These are phyloP conservation scores for Acrobasis consociella DNA, from an alignment of 2,888 invertebrate species.

Conservation along the genomic window DNA sequence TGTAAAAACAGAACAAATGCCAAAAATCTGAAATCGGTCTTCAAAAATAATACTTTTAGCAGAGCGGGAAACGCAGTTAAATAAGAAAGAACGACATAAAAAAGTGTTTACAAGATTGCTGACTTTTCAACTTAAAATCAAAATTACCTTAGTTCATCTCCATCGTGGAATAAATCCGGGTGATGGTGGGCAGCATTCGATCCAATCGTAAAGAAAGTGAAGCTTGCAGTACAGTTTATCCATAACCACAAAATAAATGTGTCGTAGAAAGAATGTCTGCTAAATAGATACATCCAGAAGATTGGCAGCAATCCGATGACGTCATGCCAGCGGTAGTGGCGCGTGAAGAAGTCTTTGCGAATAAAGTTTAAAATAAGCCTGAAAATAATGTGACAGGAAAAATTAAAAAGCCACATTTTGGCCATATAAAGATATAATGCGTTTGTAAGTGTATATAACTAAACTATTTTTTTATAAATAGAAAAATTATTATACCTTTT, in stretches of 20 bases:
- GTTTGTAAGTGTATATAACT: no score
- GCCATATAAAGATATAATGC: background rate
- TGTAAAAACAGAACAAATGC: no score
- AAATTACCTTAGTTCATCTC: conserved; percentile 85
- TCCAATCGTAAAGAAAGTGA: conserved; percentile 85
- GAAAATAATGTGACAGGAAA: conserved; percentile 24
- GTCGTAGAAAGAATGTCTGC: conserved; percentile 51
- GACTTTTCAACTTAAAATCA: no score
- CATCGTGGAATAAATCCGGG: conserved; percentile 90
- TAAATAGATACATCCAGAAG: conserved; percentile 64
- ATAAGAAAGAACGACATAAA: no score
- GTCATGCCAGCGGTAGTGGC: conserved; percentile 65
- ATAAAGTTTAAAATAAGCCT: conserved; percentile 53
- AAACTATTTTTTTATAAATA: no score
- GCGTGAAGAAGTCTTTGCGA: conserved; percentile 51
- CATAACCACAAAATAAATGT: conserved; percentile 81
- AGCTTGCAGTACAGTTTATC: conserved; percentile 81
- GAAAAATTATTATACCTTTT: conserved; percentile 60
- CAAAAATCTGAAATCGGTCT: no score
- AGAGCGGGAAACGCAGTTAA: no score
- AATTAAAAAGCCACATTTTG: background rate
- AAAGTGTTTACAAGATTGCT: no score
- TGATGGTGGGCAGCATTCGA: conserved; percentile 92
- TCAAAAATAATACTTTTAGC: no score
- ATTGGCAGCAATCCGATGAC: conserved; percentile 64